Base-by-base conservation (phyloP, 2,888 invertebrate species). In the Xestia rhomboidea region DNA sequence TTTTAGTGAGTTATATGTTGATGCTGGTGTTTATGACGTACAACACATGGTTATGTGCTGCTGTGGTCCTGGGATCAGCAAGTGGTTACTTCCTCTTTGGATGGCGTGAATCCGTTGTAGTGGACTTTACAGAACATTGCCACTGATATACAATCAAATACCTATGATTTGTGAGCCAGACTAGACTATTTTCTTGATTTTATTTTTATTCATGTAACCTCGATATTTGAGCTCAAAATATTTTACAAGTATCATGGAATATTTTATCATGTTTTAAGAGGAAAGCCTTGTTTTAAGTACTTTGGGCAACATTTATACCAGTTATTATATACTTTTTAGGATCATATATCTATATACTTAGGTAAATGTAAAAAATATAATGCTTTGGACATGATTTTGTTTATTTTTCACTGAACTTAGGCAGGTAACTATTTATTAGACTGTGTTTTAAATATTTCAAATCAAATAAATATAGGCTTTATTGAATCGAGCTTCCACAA, bases 21-120 rank as follows among this genome's bases (percentile, higher is more conserved):
- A 99, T 99, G 99, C 96, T 99, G 93, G 98, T 99, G 88, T 99
- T 99, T 94, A 99, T 99, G 99, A 99, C 99, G 1, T 99, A 99
- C 97, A 99, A 99, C 93, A 98, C 98, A 30, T 99, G 99, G 99
- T 97, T 99, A 79, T 99, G 99, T 93, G 93, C 98, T 68, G 98
- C 99, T 0, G 98, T 99, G 1, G 98, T 99, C 1, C 92, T 98
- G 18, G 99, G 99, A 63, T 98, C 99, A 3, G 99, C 98, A 1
- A 97, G 98, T 21, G 99, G 99, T 38, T 99, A 99, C 95, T 99
- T 99, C 95, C 97, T 99, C 63, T 99, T 99, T 92, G 99, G 99
- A 76, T 99, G 99, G 99, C 98, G 98, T 91, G 99, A 99, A 95
- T 98, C 99, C 0, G 98, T 99, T 24, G 98, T 99, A 72, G 99